phyloP scores from a whole-genome alignment of 2,797 vertebrate species.

The Sebastes itinus region DNA sequence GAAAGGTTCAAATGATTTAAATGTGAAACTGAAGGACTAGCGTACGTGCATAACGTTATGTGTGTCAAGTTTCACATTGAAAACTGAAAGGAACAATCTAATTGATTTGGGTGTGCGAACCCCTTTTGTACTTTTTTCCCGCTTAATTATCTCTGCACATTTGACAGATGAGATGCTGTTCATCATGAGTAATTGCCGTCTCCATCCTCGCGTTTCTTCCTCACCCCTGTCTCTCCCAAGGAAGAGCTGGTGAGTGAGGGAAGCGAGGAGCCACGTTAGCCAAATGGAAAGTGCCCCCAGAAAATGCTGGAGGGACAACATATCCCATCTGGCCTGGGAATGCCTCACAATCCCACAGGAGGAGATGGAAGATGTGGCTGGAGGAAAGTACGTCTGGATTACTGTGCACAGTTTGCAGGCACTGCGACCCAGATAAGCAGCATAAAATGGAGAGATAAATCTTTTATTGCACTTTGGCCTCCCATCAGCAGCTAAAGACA shows the following conservation, averaged over 20 bases:
- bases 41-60: background rate
- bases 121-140: background rate
- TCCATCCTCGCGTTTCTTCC: background rate
- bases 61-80: background rate
- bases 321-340: constrained; percentile 64
- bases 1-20: background rate
- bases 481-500: background rate
- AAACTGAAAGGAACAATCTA: background rate
- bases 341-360: constrained; percentile 44
- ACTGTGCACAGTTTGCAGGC: constrained; percentile 7
- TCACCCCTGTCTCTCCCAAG: background rate
- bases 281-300: constrained; percentile 45
- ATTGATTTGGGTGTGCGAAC: background rate
- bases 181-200: constrained; percentile 16
- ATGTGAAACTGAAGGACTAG: background rate
- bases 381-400: constrained; percentile 20
- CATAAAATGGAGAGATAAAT: constrained; percentile 16
- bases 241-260: no score
- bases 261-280: background rate
- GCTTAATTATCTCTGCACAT: constrained; percentile 11
- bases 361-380: constrained; percentile 36
- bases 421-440: constrained; percentile 41
- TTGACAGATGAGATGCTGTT: constrained; percentile 1
- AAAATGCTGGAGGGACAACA: constrained; percentile 49
- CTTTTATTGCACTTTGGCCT: background rate